Conservation (phyloP, 2,888 invertebrate genomes). For the Drosophila phalerata region DNA sequence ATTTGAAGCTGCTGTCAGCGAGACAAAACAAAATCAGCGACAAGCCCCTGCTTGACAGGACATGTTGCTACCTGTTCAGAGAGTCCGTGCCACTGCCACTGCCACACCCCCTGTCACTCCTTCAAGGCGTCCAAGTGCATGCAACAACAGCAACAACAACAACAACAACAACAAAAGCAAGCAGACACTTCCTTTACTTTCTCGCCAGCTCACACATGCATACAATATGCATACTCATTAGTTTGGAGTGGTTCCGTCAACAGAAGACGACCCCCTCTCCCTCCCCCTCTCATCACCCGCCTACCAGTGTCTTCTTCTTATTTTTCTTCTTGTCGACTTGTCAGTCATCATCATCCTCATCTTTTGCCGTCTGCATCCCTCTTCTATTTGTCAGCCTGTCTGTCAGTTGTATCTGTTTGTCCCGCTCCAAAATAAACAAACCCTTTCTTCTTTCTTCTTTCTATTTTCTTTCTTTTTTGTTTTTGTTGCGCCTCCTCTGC, state of each 20-base stretch:
- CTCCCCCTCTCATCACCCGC: no score
- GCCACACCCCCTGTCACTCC: neutral
- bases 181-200: constrained; percentile 32
- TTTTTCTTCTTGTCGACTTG: constrained; percentile 41
- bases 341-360: constrained; percentile 34
- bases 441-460: constrained; percentile 37
- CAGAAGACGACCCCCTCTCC: constrained; percentile 42
- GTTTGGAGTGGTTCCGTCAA: constrained; percentile 82
- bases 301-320: neutral
- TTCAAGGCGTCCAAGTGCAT: constrained; percentile 70
- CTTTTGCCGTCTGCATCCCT: constrained; percentile 20
- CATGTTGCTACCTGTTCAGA: constrained; percentile 49
- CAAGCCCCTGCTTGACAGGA: constrained; percentile 55
- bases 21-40: constrained; percentile 78
- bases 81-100: neutral
- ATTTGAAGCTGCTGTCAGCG: constrained; percentile 71
- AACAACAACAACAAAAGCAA: constrained; percentile 56
- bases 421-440: constrained; percentile 63
- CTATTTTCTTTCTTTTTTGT: no score
- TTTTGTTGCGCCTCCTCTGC: neutral
- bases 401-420: constrained; percentile 33
- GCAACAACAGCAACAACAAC: constrained; percentile 59
- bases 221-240: constrained; percentile 83
- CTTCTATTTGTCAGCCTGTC: constrained; percentile 50
- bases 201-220: constrained; percentile 53